Base-by-base conservation (phyloP, 2,113 vertebrate genomes). In the Percina caprodes region DNA sequence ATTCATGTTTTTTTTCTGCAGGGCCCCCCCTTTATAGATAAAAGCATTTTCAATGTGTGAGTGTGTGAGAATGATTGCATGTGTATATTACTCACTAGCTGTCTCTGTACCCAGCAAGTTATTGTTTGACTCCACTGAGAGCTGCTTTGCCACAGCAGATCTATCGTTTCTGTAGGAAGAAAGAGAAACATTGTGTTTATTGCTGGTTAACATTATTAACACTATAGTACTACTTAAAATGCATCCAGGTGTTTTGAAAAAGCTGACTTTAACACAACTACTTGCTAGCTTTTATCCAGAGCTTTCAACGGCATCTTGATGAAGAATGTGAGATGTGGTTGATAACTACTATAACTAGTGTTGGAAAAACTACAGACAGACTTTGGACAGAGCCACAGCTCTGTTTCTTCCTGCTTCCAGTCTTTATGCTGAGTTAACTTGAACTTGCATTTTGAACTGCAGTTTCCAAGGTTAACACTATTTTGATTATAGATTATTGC, bases 101-200 rank as follows among this genome's bases (percentile, higher is more conserved):
- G 89, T 60, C 39, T 80, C 75, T 81, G 33, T 79, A 72, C 46
- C 77, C 21, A 48, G 63, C 7, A 82, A 87, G 54, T 95, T 94
- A 75, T 95, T 95, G 83, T 95, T 95, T 1, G 89, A 84, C 75
- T 95, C 93, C 15, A 56, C 45, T 18, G 88, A 79, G 13, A 82
- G 46, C 69, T 88, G 84, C 63, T 84, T 87, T 45, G 66, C 24
- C 24, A 67, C 52, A 30, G 81, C 16, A 45, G 65, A 71, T 69
- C 80, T 92, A 19, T 91, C 88, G n/a, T 91, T 92, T 69, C 93
- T 94, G 87, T n/a, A 45, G 77, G n/a, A 49, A 76, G 14, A 69
- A 2, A 72, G 11, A 74, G 19, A 9, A 55, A 33, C 77, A 3
- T 54, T 0, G 18, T 15, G 14, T 21, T 23, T 51, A 61, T 54